Conservation (phyloP, 2,113 vertebrate genomes). For the Procavia capensis region DNA sequence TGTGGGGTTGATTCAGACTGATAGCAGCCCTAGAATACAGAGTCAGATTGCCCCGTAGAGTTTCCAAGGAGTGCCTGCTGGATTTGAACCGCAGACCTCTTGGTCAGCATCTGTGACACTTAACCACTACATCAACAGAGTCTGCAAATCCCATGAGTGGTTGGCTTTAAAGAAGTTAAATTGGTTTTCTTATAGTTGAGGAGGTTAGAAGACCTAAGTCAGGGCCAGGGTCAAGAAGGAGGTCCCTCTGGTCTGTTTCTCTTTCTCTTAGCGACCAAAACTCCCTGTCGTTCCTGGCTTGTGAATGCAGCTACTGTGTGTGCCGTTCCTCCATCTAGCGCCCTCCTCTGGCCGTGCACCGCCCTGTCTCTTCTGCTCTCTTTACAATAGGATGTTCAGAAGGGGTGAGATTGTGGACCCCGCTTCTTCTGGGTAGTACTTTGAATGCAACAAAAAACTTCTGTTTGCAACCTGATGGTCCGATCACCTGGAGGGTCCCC, state of each 20-base stretch:
- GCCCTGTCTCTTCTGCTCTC: background rate
- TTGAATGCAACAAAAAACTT: background rate
- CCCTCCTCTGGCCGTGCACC: background rate
- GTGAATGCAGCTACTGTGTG: background rate
- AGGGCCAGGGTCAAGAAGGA: background rate
- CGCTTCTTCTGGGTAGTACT: background rate
- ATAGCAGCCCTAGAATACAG: too few relatives aligned
- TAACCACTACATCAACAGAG: too few relatives aligned
- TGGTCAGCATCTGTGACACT: too few relatives aligned
- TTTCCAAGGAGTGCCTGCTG: too few relatives aligned
- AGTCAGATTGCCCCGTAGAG: too few relatives aligned
- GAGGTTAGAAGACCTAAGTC: background rate
- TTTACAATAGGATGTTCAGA: background rate
- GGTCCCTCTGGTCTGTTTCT: background rate
- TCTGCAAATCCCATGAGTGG: background rate
- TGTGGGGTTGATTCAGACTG: too few relatives aligned
- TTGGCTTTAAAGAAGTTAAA: background rate
- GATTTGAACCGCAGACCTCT: too few relatives aligned
- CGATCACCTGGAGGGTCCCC: too few relatives aligned
- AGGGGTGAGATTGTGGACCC: background rate
- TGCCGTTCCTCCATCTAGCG: background rate
- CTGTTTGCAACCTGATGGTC: too few relatives aligned
- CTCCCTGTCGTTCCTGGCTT: background rate
- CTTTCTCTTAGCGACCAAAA: background rate
- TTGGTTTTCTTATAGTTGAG: background rate